Evolutionary conservation across 2,113 vertebrate species (phyloP), one percentile per base, ranked within the genome.

Genomic region (Elanus axillaris): DNA sequence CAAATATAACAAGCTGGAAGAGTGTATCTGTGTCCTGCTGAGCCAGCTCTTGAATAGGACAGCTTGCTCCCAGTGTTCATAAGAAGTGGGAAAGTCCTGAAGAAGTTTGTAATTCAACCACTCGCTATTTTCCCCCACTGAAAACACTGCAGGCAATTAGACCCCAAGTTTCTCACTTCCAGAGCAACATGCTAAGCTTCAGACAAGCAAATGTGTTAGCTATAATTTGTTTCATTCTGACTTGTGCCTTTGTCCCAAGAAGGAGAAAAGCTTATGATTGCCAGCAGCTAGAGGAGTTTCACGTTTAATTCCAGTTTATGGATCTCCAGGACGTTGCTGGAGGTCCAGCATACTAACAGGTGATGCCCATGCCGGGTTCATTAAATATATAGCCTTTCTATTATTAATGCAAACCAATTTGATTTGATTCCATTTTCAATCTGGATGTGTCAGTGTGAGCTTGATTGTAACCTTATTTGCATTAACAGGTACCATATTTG

Each of bases 361-460:
- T 68, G 83, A 38, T 89, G 73, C 69, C 43, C 29, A 21, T 22
- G 40, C 26, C 71, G 78, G 22, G 16, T 72, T 93, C 80, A 79
- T 95, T 68, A 69, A 76, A 56, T 31, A 29, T 2, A 16, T 34
- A 60, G 13, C 19, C 34, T 91, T 93, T 71, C 53, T 66, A 47
- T 78, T 78, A 87, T 56, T 85, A 82, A 64, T 50, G 55, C 64
- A 87, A 86, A 93, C 38, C 43, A 77, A 36, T 95, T 80, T 94
- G 82, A 48, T 77, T 73, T 16, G 59, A 86, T 74, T 90, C 63
- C 16, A 16, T 77, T 91, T 96, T 95, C 87, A 87, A 84, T 90
- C 77, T 86, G 63, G n/a, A 86, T 60, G 31, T 94, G 66, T 47
- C 92, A 95, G 79, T 88, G 71, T 93, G 91, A 94, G 94, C 78